phyloP scores from a whole-genome alignment of 2,113 vertebrate species.

The Chionis minor region DNA sequence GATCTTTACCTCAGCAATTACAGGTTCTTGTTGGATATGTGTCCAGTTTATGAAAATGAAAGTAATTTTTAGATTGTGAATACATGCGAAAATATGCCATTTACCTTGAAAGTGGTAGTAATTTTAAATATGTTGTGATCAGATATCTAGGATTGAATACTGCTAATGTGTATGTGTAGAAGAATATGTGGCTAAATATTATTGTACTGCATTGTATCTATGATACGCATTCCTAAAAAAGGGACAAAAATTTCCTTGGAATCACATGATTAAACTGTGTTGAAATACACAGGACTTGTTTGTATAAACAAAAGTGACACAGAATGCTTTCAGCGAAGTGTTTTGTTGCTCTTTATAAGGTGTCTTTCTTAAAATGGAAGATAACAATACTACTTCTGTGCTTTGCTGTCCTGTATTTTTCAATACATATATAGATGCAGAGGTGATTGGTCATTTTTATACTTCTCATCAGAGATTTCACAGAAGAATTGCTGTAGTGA shows the following conservation, averaged over 20 bases:
- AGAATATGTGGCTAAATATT: neutral
- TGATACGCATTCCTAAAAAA: neutral
- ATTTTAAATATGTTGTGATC: neutral
- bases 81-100: neutral
- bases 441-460: neutral
- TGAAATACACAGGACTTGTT: neutral
- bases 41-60: neutral
- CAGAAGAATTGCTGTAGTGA: neutral
- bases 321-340: neutral
- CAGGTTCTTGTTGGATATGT: neutral
- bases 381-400: accelerated
- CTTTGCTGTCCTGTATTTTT: neutral
- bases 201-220: neutral
- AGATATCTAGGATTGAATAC: neutral
- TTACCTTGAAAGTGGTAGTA: neutral
- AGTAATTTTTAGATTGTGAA: neutral
- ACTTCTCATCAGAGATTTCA: neutral
- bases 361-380: neutral
- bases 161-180: neutral
- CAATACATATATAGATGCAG: neutral
- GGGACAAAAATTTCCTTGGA: neutral
- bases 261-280: neutral
- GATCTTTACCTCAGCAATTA: neutral
- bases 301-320: neutral
- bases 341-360: neutral